A percentile compares a stretch with the other conserved stretches of the same genome.
Evolutionary conservation across 2,888 invertebrate genomes (phyloP).

Genomic region (Macaria liturata): DNA sequence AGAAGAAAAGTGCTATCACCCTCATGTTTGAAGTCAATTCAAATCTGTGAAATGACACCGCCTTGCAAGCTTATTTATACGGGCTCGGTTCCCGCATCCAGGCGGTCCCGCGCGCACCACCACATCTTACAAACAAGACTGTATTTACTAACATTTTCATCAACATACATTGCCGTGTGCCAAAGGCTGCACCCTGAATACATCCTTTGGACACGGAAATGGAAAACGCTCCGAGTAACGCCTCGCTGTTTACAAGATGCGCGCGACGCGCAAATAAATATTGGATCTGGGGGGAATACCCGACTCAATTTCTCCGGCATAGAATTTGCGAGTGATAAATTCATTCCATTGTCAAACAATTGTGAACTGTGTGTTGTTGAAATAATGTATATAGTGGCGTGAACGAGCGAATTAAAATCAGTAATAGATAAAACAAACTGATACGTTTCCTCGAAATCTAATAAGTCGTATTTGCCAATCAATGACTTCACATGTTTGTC

Average conservation of each 20-base stretch:
- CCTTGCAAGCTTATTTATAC: slow-evolving; percentile 53
- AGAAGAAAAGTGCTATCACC: slow-evolving; percentile 44
- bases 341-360: slow-evolving; percentile 20
- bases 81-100: slow-evolving; percentile 37
- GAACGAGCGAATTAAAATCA: slow-evolving; percentile 5
- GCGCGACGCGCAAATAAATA: slow-evolving; percentile 48
- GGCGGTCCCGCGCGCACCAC: slow-evolving; percentile 32
- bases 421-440: slow-evolving; percentile 5
- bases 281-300: slow-evolving; percentile 63
- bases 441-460: slow-evolving; percentile 16
- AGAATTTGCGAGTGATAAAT: slow-evolving; percentile 58
- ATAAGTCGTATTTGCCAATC: slow-evolving; percentile 5
- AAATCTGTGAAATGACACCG: slow-evolving; percentile 42
- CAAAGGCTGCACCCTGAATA: slow-evolving; percentile 28
- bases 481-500: slow-evolving; percentile 1
- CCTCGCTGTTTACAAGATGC: slow-evolving; percentile 30
- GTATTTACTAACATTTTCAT: slow-evolving; percentile 23
- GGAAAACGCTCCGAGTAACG: slow-evolving; percentile 26
- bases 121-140: slow-evolving; percentile 23
- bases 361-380: slow-evolving; percentile 17
- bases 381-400: slow-evolving; percentile 8
- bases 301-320: slow-evolving; percentile 61
- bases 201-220: slow-evolving; percentile 29
- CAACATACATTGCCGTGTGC: slow-evolving; percentile 40
- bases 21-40: slow-evolving; percentile 50